Evolutionary conservation across 1,140 invertebrate species (phyloP), one percentile per base, ranked within the genome.

Genomic region (Luehdorfia chinensis): DNA sequence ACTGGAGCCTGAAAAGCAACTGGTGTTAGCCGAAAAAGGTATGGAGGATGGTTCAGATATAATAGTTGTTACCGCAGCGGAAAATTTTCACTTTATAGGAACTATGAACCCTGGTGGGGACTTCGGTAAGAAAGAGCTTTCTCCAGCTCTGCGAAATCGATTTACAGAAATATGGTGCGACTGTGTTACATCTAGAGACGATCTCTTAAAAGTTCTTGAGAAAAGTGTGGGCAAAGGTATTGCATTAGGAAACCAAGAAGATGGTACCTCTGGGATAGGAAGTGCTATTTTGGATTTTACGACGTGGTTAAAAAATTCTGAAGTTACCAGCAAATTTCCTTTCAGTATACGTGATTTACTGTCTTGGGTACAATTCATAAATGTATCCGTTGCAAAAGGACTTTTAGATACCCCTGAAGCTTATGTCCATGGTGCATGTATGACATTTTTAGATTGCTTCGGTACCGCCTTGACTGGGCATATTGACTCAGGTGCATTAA

Each of bases 31-130:
- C 8, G 98, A 99, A 87, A 97, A 97, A 76, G 93, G 93, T 12
- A 86, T 88, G 50, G 80, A 87, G 13, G 87, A 92, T 19, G 84
- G 80, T 55, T 84, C 88, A 0, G 90, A 91, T 63, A 88, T 90
- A 52, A 78, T 93, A 1, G 73, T 84, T 0, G 90, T 96, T 21
- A 87, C 88, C 18, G 98, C 98, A 0, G 67, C 92, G 50, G 64
- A 91, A 7, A 89, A 91, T 6, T 99, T 99, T 76, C 91, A 95
- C 53, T 95, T 99, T 64, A 91, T 99, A 45, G 96, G 96, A 4
- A 99, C 98, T 0, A 99, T 99, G 98, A 99, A 99, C 89, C 98
- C 98, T 12, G 97, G 97, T 9, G 98, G 98, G 5, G 98, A 99
- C 90, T 99, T 96, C 87, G 98, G 98, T 0, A 99, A 99, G 76